Evolutionary conservation across 2,797 vertebrate genomes (phyloP), one percentile per base, ranked within the genome.

Genomic region (Phylloscopus collybita): DNA sequence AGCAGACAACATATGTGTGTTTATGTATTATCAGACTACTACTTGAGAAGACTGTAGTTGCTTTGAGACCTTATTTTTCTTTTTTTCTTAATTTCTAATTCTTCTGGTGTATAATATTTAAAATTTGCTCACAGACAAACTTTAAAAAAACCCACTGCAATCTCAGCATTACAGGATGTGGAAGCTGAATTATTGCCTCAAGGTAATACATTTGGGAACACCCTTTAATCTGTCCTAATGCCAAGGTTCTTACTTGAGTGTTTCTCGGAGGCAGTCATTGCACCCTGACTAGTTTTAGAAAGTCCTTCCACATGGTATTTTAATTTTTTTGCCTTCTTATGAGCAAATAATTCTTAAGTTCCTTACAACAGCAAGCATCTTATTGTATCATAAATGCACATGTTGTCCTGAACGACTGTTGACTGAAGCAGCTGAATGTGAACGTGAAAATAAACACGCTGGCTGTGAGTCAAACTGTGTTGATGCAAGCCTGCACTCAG

Each of bases 81-180:
- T 40, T 66, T 34, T 61, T 83, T 60, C 14, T 45, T 36, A 25
- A 61, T 76, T 79, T 73, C 51, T 84, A 53, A 73, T 57, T 78
- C 60, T 69, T 19, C 3, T 57, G 12, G 9, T 76, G 16, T 69
- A 54, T 30, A 51, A 56, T 57, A 66, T 87, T 67, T 67, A 42
- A 56, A 51, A 16, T 76, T 78, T 83, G 5, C 16, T 85, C 34
- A 22, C 34, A 64, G 25, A 30, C 8, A 57, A 90, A 60, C 7
- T 72, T 56, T 4, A 2, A 64, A 51, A 60, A 59, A 3, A 0
- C 6, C 1, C 4, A 13, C 9, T 49, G 15, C 4, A 80, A 18
- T 64, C 30, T 91, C 65, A 72, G 6, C 2, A 10, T 56, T 64
- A 56, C 34, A 65, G 23, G 19, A 42, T 23, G 4, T 54, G 26